Percentiles rank a stretch among this genome's conserved stretches.
phyloP scores from a whole-genome alignment of 2,888 invertebrate species.

The Cataglyphis rosenhaueri region DNA sequence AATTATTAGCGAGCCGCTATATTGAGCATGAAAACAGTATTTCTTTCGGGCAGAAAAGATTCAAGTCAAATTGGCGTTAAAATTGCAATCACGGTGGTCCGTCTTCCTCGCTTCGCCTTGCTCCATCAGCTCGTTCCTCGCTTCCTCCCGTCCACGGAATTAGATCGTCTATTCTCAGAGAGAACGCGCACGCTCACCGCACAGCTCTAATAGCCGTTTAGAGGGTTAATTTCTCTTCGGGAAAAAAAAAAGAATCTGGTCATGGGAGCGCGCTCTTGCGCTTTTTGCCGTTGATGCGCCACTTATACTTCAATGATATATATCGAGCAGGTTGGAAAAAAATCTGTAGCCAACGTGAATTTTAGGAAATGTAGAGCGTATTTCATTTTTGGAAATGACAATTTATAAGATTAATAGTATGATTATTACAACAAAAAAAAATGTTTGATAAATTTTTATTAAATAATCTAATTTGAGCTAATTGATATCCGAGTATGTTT shows the following conservation, averaged over 20 bases:
- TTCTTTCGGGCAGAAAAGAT: constrained; percentile 82
- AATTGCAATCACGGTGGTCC: constrained; percentile 85
- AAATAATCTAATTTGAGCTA: not conserved
- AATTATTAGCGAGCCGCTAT: constrained; percentile 83
- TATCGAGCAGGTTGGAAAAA: constrained; percentile 15
- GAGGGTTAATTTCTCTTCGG: constrained; percentile 69
- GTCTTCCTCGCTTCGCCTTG: constrained; percentile 61
- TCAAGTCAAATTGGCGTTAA: constrained; percentile 85
- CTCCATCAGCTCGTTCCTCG: constrained; percentile 58
- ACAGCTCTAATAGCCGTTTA: constrained; percentile 72
- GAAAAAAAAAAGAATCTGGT: constrained; percentile 42
- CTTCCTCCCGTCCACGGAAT: constrained; percentile 80
- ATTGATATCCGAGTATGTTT: not conserved
- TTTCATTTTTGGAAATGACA: not conserved
- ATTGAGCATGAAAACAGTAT: constrained; percentile 84
- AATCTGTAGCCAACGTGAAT: not conserved
- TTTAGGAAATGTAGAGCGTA: not conserved
- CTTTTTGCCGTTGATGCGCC: constrained; percentile 39
- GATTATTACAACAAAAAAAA: constrained; percentile 1
- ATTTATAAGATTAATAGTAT: not conserved
- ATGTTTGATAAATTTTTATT: not conserved
- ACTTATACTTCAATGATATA: constrained; percentile 28
- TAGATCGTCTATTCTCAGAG: constrained; percentile 85
- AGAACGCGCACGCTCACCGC: constrained; percentile 62
- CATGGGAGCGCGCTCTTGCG: constrained; percentile 44